Evolutionary conservation across 2,888 invertebrate species (phyloP).

Genomic region (Zele albiditarsus): DNA sequence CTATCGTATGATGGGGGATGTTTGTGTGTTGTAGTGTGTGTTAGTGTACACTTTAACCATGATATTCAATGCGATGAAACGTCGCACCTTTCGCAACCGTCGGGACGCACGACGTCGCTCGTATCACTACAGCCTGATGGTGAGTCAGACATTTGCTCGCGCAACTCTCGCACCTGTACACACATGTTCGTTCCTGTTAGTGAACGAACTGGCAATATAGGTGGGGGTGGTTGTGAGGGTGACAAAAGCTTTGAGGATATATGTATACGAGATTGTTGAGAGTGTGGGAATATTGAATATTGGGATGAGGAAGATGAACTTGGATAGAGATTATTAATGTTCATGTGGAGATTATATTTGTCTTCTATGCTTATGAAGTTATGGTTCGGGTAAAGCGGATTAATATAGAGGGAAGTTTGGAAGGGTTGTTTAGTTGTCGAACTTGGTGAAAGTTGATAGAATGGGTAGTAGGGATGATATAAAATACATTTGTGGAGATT

Average conservation of each 20-base stretch:
- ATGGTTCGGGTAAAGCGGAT: too few species aligned
- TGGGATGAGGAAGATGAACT: too few species aligned
- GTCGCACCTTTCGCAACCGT: conserved; percentile 2
- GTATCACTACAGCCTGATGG: conserved; percentile 20
- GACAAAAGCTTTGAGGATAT: background rate
- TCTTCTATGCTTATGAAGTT: too few species aligned
- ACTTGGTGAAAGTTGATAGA: too few species aligned
- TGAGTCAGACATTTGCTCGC: conserved; percentile 29
- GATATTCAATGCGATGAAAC: conserved; percentile 14
- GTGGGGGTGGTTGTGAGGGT: background rate
- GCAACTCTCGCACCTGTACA: background rate
- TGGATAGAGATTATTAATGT: too few species aligned
- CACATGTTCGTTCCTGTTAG: background rate
- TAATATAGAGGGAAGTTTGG: too few species aligned
- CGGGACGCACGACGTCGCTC: conserved; percentile 28
- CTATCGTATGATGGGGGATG: background rate
- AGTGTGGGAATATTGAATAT: background rate
- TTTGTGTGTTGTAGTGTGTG: background rate
- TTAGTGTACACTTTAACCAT: background rate
- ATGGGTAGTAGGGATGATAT: too few species aligned
- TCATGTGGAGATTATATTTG: too few species aligned
- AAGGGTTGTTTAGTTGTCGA: too few species aligned
- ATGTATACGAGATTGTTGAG: background rate
- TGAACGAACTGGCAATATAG: background rate
- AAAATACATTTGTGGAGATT: too few species aligned